These are phyloP conservation scores for Eptesicus fuscus DNA, from an alignment of 2,113 vertebrate genomes.

Conservation along the genomic window DNA sequence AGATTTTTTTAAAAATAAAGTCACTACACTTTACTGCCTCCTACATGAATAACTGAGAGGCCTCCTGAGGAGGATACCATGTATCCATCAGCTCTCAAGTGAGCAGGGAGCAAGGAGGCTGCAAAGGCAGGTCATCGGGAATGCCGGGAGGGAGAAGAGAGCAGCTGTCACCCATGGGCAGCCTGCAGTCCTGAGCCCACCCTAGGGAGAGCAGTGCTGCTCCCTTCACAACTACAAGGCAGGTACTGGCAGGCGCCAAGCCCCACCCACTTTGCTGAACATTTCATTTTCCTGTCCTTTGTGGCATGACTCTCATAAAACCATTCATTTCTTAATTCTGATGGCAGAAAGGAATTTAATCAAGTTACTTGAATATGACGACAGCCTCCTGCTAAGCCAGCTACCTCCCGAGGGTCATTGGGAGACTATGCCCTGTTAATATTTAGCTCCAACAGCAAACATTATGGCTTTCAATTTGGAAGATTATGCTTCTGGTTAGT, in stretches of 20 bases:
- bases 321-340: conserved; percentile 72
- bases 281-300: conserved; percentile 58
- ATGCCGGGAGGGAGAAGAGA: background rate
- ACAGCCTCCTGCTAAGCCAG: conserved; percentile 56
- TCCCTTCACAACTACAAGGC: background rate
- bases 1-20: background rate
- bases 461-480: conserved; percentile 79
- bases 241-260: background rate
- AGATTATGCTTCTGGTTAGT: conserved; percentile 77
- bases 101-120: background rate
- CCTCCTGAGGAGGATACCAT: background rate
- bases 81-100: background rate
- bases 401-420: conserved; percentile 57
- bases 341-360: conserved; percentile 75
- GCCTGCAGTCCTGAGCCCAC: background rate
- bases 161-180: background rate
- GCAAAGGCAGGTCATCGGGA: background rate
- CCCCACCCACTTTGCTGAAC: background rate
- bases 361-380: conserved; percentile 66
- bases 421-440: conserved; percentile 70
- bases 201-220: background rate
- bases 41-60: background rate
- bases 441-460: conserved; percentile 77
- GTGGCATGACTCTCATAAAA: conserved; percentile 64
- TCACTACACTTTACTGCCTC: background rate